Evolutionary conservation across 2,888 invertebrate genomes (phyloP).

Genomic region (Zaprionus lineosus): DNA sequence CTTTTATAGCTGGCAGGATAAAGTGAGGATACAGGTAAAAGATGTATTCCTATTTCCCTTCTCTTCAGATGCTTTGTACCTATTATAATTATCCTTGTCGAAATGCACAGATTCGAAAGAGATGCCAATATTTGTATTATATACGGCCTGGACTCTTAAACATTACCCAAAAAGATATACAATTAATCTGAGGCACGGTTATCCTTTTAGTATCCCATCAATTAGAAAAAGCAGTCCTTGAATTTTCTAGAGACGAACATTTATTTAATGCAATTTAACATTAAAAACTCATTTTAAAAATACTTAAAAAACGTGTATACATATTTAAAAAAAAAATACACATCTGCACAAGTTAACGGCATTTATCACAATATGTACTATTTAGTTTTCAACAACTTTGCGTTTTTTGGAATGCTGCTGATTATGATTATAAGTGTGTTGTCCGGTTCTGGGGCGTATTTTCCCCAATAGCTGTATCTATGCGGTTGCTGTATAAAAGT

Average conservation of each 20-base stretch:
- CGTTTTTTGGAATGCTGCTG: slow-evolving; percentile 68
- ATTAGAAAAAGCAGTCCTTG: slow-evolving; percentile 4
- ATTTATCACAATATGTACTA: slow-evolving; percentile 71
- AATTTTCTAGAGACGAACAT: slow-evolving; percentile 59
- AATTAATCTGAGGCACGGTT: no score
- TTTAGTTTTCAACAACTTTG: slow-evolving; percentile 67
- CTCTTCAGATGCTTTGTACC: no score
- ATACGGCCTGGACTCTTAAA: no score
- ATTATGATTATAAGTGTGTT: no score
- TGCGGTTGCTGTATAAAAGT: slow-evolving; percentile 61
- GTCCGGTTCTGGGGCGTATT: no score
- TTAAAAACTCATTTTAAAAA: slow-evolving; percentile 66
- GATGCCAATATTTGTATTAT: no score
- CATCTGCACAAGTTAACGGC: slow-evolving; percentile 67
- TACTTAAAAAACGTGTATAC: slow-evolving; percentile 62
- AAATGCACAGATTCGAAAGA: no score
- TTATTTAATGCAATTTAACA: slow-evolving; percentile 74
- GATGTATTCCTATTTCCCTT: no score
- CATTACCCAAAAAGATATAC: no score
- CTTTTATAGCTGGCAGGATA: neutral
- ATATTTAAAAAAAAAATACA: slow-evolving; percentile 50
- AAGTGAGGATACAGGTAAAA: no score
- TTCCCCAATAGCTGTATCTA: neutral
- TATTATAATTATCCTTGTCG: no score
- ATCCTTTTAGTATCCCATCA: no score